Percentiles rank a stretch among this genome's conserved stretches.
These are phyloP conservation scores for Ganaspis sp. DNA, from an alignment of 1,140 invertebrate species.

Conservation along the genomic window DNA sequence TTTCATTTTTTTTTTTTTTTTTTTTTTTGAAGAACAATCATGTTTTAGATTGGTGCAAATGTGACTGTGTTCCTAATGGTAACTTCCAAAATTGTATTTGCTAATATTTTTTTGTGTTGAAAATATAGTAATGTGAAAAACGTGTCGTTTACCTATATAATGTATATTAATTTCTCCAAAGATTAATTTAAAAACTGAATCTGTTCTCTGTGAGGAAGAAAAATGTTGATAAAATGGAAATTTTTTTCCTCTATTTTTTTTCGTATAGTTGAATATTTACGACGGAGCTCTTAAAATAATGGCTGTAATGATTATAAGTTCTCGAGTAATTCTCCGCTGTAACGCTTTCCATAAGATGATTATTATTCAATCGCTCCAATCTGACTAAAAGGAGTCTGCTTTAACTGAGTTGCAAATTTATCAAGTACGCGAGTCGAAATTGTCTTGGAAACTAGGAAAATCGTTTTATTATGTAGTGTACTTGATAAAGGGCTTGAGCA, in stretches of 20 bases:
- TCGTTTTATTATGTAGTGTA: conserved; percentile 2
- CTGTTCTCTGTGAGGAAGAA: no score
- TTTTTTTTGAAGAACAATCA: no score
- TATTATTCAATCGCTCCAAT: background rate
- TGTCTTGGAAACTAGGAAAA: background rate
- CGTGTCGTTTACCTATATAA: no score
- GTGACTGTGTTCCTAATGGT: no score
- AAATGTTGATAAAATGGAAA: no score
- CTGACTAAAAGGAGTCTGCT: background rate
- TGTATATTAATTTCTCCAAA: no score
- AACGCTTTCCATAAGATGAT: background rate
- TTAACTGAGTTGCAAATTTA: background rate
- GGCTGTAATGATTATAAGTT: background rate
- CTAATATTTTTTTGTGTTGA: no score
- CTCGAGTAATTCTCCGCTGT: background rate
- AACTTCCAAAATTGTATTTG: no score
- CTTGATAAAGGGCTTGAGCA: background rate
- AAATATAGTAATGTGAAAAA: no score
- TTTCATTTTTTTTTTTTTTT: no score
- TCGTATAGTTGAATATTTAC: background rate
- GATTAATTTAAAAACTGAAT: no score
- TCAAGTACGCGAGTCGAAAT: background rate
- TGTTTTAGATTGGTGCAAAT: no score
- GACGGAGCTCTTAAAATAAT: background rate
- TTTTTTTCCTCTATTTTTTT: background rate